Percentiles rank a stretch among this genome's conserved stretches.
phyloP scores from a whole-genome alignment of 2,888 invertebrate species.

The Drosophila cyrtoloma region DNA sequence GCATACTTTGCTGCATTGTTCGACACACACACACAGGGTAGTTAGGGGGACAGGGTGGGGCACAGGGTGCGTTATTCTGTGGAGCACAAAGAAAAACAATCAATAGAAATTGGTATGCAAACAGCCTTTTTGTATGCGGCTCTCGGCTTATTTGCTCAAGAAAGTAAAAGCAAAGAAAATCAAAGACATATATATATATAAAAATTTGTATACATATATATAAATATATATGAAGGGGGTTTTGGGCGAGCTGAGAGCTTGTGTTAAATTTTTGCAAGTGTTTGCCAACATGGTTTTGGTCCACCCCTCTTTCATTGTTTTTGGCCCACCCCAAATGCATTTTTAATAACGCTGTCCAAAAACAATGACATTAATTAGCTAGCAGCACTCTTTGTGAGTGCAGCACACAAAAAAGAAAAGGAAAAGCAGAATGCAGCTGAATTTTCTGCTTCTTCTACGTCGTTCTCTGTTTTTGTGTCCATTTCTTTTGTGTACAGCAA shows the following conservation, averaged over 20 bases:
- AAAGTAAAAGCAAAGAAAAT: constrained; percentile 68
- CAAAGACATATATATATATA: constrained; percentile 11
- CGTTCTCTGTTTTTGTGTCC: constrained; percentile 35
- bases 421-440: constrained; percentile 54
- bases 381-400: constrained; percentile 56
- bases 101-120: constrained; percentile 77
- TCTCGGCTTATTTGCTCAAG: constrained; percentile 63
- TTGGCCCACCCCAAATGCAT: constrained; percentile 51
- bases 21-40: constrained; percentile 5
- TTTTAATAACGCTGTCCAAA: constrained; percentile 72
- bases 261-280: constrained; percentile 38
- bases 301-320: constrained; percentile 20
- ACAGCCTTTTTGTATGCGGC: constrained; percentile 64
- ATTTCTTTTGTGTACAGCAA: constrained; percentile 67
- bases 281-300: constrained; percentile 4
- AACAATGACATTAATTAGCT: constrained; percentile 80
- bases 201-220: background rate
- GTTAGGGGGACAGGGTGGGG: background rate
- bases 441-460: constrained; percentile 33
- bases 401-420: constrained; percentile 45
- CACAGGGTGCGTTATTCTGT: constrained; percentile 19
- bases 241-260: background rate
- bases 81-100: constrained; percentile 70
- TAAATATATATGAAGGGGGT: background rate
- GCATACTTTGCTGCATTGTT: constrained; percentile 64